Conservation (phyloP, 2,113 vertebrate species). For the Alexandromys fortis region DNA sequence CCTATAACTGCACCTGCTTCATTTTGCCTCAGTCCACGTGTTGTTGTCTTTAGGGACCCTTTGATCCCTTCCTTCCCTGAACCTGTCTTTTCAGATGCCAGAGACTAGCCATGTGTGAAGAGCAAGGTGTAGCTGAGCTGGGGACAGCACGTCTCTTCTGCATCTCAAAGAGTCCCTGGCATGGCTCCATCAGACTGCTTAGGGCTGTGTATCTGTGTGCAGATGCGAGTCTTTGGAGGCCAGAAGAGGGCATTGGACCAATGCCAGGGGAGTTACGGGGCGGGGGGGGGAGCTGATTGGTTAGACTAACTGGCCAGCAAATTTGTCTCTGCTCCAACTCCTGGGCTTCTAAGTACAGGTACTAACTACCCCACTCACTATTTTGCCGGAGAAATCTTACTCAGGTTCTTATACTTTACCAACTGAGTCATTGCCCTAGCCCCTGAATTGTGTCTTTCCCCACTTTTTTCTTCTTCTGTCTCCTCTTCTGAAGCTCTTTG, state of each 20-base stretch:
- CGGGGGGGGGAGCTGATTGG: neutral
- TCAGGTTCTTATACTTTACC: neutral
- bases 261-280: neutral
- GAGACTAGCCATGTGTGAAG: neutral
- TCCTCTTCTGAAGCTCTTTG: neutral
- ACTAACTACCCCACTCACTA: neutral
- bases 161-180: neutral
- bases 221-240: neutral
- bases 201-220: neutral
- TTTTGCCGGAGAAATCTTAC: neutral
- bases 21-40: neutral
- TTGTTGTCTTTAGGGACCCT: neutral
- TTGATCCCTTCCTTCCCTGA: neutral
- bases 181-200: neutral
- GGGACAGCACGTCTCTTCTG: neutral
- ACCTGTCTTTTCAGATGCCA: neutral
- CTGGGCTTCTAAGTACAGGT: neutral
- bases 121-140: neutral
- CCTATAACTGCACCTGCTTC: neutral
- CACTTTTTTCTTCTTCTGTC: neutral
- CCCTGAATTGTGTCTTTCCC: slow-evolving; percentile 58
- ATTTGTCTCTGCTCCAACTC: neutral
- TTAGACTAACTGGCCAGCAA: neutral
- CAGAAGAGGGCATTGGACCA: neutral
- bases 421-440: neutral